Conservation (phyloP, 1,140 invertebrate genomes). For the Nylanderia fulva region DNA sequence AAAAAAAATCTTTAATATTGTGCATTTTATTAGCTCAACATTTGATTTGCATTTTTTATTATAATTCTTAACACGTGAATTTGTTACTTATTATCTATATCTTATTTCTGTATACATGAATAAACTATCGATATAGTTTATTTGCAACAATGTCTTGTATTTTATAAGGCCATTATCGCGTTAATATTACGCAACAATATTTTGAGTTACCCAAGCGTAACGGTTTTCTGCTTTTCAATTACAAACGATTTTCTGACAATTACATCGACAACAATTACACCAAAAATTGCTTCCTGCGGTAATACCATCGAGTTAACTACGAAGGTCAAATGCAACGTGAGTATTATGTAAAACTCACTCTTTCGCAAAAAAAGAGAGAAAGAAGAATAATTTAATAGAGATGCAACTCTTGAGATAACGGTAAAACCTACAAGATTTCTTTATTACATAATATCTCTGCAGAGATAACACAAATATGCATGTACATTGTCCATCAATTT, state of each 20-base stretch:
- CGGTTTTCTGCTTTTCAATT: conserved; percentile 49
- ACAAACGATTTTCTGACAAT: conserved; percentile 53
- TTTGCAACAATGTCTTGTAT: background rate
- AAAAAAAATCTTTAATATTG: background rate
- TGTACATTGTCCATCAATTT: too few relatives aligned
- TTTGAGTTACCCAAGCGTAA: conserved; percentile 44
- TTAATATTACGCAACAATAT: conserved; percentile 3
- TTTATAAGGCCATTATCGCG: background rate
- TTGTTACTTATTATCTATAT: background rate
- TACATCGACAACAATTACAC: conserved; percentile 53
- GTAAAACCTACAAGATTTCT: too few relatives aligned
- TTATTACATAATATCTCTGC: too few relatives aligned
- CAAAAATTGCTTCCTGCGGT: conserved; percentile 52
- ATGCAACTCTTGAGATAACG: background rate
- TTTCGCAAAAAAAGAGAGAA: background rate
- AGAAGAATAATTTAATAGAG: background rate
- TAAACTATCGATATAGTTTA: background rate
- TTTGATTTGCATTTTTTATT: background rate
- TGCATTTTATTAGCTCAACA: background rate
- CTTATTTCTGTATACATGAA: background rate
- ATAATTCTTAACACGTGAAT: background rate
- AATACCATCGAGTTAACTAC: conserved; percentile 32
- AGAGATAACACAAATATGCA: too few relatives aligned
- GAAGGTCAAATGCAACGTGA: conserved; percentile 44
- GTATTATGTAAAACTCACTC: conserved; percentile 34